phyloP scores from a whole-genome alignment of 1,140 invertebrate genomes.

The Doryteuthis pealeii region DNA sequence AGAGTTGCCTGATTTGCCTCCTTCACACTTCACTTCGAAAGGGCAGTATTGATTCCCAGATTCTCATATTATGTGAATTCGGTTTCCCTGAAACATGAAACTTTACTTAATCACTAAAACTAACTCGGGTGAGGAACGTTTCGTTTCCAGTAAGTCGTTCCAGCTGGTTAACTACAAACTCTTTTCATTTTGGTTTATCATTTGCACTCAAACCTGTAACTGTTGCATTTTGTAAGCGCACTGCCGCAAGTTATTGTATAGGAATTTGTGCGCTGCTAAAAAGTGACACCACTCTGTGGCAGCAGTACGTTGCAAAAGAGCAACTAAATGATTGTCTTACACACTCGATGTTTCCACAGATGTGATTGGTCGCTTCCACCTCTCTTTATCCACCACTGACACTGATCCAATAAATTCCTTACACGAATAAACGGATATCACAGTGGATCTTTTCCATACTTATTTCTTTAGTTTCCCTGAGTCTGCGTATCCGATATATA shows the following conservation, averaged over 20 bases:
- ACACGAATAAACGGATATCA: background rate
- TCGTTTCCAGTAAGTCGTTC: background rate
- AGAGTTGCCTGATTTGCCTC: too few relatives aligned
- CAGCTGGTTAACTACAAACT: conserved; percentile 7
- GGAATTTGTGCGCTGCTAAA: background rate
- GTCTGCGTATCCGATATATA: background rate
- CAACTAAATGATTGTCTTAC: background rate
- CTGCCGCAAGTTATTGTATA: background rate
- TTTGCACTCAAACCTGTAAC: background rate
- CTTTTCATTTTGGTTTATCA: conserved; percentile 9
- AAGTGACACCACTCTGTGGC: background rate
- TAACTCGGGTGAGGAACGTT: background rate
- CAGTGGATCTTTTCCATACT: background rate
- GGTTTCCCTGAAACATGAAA: conserved; percentile 4
- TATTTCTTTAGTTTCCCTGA: background rate
- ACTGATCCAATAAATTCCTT: conserved; percentile 2
- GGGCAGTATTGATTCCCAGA: background rate
- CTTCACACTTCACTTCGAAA: too few relatives aligned
- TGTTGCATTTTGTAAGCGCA: background rate
- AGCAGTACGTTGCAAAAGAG: conserved; percentile 6
- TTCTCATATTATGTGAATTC: conserved; percentile 2
- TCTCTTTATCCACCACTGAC: conserved; percentile 1
- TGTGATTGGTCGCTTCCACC: background rate
- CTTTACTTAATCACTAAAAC: conserved; percentile 4
- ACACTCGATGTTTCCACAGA: background rate